Base-by-base conservation (phyloP, 1,140 invertebrate genomes). In the Dolichoris vasculosae region DNA sequence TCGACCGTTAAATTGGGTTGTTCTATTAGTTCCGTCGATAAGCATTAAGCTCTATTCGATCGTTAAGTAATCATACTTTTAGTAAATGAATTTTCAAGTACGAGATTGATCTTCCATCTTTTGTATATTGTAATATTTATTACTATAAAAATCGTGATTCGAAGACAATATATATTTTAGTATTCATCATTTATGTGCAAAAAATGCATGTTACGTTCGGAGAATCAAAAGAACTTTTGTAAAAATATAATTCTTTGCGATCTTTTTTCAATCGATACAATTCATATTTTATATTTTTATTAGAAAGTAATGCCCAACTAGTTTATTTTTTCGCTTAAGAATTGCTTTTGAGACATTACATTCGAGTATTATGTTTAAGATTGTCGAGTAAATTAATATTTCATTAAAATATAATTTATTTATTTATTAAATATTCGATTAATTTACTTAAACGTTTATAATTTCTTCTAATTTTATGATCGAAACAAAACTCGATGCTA, bases 121-220 rank as follows among this genome's bases (percentile, higher is more conserved):
- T 69, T 84, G 75, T 79, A 84, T 43, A 78, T 35, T 84, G n/a
- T 55, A 51, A 55, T 67, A 73, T 67, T 83, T 81, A 84, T 86
- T 83, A 69, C 0, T 67, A 38, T 73, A 67, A 73, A 81, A 30
- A 77, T 82, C 64, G 78, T 67, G 67, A 84, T 87, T 69, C 30
- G 73, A 78, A 83, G 64, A 83, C 40, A 78, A 85, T 79, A 87
- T n/a, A n/a, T 78, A 82, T 76, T 80, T 86, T 84, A 81, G n/a
- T 84, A 83, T 79, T 32, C 59, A 83, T 85, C 32, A 82, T 79
- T 87, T 75, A 30, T 67, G 48, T 48, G 51, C 71, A 77, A 26
- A n/a, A n/a, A 82, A 38, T 23, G 43, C 63, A 67, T 77, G n/a
- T 35, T 76, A 67, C 30, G 35, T n/a, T 76, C 32, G 20, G 43